Conservation (phyloP, 53 echinoderm and acorn worm genomes). For the Temnopleurus reevesii region DNA sequence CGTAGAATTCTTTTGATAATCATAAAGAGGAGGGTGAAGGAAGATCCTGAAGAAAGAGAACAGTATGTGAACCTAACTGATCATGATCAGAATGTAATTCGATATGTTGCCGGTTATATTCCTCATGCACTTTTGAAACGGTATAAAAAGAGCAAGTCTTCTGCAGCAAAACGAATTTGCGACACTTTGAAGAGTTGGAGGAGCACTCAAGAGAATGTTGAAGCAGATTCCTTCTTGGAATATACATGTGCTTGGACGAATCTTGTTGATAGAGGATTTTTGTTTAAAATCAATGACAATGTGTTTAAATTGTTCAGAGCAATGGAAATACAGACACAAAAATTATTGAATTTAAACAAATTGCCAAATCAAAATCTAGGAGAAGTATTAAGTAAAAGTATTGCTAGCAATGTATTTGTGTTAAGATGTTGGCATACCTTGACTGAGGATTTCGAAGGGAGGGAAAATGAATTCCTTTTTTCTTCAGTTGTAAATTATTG, state of each 20-base stretch:
- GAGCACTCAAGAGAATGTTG: neutral
- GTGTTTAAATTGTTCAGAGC: neutral
- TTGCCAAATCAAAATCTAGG: too few relatives aligned
- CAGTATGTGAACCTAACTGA: neutral
- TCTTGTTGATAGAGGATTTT: neutral
- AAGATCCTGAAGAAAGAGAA: too few relatives aligned
- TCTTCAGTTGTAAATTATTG: slow-evolving; percentile 11
- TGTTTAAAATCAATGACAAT: neutral
- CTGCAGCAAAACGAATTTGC: neutral
- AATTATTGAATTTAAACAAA: neutral
- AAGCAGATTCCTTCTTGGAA: slow-evolving; percentile 1
- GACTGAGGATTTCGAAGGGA: neutral
- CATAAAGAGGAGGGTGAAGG: too few relatives aligned
- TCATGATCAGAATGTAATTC: slow-evolving; percentile 1
- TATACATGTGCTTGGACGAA: slow-evolving; percentile 13
- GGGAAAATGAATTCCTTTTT: slow-evolving; percentile 8
- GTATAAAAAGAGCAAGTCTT: neutral
- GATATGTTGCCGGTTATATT: slow-evolving; percentile 24
- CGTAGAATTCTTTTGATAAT: too few relatives aligned
- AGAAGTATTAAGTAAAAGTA: too few relatives aligned
- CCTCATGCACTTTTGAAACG: slow-evolving; percentile 18
- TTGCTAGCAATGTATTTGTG: too few relatives aligned
- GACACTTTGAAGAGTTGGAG: slow-evolving; percentile 1
- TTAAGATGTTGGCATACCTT: too few relatives aligned
- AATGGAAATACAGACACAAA: neutral